Conservation (phyloP, 2,888 invertebrate species). For the Volucella zonaria region DNA sequence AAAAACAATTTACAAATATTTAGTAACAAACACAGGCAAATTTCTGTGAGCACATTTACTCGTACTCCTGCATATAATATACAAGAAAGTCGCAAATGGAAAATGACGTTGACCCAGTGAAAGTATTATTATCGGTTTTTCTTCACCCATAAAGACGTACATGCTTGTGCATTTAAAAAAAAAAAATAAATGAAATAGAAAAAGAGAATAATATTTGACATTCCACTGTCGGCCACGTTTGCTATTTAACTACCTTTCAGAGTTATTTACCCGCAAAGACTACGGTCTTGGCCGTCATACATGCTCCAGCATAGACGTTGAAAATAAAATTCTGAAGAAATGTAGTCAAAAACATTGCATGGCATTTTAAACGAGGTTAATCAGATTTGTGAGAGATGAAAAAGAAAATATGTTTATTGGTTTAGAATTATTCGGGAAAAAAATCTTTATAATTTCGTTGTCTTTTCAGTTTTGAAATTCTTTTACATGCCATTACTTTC, state of each 20-base stretch:
- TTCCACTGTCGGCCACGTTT: constrained; percentile 55
- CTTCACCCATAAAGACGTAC: constrained; percentile 29
- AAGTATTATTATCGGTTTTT: constrained; percentile 51
- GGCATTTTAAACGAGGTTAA: constrained; percentile 48
- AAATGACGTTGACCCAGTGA: constrained; percentile 40
- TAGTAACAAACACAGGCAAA: not conserved
- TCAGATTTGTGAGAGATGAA: constrained; percentile 50
- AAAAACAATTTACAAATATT: constrained; percentile 8
- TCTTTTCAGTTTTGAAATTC: constrained; percentile 8
- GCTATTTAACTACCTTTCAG: constrained; percentile 37
- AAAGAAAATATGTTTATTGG: constrained; percentile 51
- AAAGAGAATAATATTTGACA: constrained; percentile 29
- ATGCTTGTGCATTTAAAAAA: constrained; percentile 40
- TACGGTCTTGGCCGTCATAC: constrained; percentile 16
- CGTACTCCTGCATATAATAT: too few species aligned
- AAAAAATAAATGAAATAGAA: constrained; percentile 3
- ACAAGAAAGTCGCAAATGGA: constrained; percentile 11
- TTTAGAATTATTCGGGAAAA: constrained; percentile 38
- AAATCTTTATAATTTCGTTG: not conserved
- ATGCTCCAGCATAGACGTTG: not conserved
- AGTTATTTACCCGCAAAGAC: constrained; percentile 27
- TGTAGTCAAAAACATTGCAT: constrained; percentile 18
- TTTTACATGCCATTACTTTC: constrained; percentile 33
- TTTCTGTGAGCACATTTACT: too few species aligned
- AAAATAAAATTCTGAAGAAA: constrained; percentile 11